Conservation (phyloP, 2,113 vertebrate species). For the Chaetops frenatus region DNA sequence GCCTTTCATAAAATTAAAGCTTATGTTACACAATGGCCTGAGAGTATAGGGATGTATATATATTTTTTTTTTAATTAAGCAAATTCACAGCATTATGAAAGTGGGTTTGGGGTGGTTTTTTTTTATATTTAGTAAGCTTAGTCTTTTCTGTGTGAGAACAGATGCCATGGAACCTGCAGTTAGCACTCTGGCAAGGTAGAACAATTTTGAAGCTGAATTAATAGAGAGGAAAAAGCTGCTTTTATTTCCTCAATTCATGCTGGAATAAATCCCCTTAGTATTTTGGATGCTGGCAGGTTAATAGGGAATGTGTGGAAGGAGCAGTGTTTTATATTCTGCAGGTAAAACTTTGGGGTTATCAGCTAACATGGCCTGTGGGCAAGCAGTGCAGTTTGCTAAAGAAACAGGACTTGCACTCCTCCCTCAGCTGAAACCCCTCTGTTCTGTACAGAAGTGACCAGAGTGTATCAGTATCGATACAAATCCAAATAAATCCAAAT, state of each 20-base stretch:
- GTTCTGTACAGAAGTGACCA: background rate
- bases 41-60: background rate
- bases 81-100: background rate
- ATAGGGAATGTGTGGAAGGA: background rate
- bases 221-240: background rate
- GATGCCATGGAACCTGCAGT: background rate
- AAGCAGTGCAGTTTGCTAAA: background rate
- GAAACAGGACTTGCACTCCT: background rate
- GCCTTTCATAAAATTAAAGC: background rate
- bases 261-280: background rate
- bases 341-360: background rate
- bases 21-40: background rate
- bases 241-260: background rate
- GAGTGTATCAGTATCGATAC: background rate
- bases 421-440: background rate
- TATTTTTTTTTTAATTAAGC: background rate
- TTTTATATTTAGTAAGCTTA: background rate
- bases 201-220: background rate
- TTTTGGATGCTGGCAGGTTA: background rate
- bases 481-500: background rate
- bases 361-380: background rate
- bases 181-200: background rate
- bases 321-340: background rate
- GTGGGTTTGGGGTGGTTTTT: rapidly evolving
- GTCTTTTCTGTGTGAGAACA: background rate